Conservation (phyloP, 2,888 invertebrate species). For the Thecophora atra region DNA sequence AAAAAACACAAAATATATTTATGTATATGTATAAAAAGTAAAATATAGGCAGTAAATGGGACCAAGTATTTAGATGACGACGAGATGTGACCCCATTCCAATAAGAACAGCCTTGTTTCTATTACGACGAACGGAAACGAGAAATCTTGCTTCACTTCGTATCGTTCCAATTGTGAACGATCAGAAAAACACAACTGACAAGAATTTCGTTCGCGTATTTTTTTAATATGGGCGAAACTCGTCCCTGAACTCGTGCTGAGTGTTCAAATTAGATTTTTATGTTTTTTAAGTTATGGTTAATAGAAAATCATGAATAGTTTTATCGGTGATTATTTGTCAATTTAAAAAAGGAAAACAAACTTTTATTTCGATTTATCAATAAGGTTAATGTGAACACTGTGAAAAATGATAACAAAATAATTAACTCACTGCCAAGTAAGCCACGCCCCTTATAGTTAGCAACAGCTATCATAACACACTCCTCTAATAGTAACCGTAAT, state of each 20-base stretch:
- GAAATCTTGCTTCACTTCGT: too few species aligned
- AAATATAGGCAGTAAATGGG: constrained; percentile 8
- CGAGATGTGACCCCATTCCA: not conserved
- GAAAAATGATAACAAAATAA: constrained; percentile 9
- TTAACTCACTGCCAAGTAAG: constrained; percentile 18
- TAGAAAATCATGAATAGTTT: too few species aligned
- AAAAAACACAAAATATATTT: not conserved
- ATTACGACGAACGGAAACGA: too few species aligned
- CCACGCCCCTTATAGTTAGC: constrained; percentile 15
- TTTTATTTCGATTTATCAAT: too few species aligned
- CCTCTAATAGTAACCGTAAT: not conserved
- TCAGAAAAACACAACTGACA: too few species aligned
- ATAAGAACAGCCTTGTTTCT: too few species aligned
- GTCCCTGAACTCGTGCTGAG: constrained; percentile 1
- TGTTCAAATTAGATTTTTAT: not conserved
- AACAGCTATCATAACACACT: not conserved
- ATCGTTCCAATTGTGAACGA: too few species aligned
- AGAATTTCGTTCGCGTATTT: too few species aligned
- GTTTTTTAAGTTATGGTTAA: not conserved
- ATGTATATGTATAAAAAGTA: not conserved
- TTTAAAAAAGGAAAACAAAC: too few species aligned
- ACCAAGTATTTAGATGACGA: constrained; percentile 9
- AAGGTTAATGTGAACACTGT: constrained; percentile 2
- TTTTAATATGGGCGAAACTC: too few species aligned
- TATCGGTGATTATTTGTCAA: too few species aligned